phyloP scores from a whole-genome alignment of 2,797 vertebrate species.

The Xenops minutus region DNA sequence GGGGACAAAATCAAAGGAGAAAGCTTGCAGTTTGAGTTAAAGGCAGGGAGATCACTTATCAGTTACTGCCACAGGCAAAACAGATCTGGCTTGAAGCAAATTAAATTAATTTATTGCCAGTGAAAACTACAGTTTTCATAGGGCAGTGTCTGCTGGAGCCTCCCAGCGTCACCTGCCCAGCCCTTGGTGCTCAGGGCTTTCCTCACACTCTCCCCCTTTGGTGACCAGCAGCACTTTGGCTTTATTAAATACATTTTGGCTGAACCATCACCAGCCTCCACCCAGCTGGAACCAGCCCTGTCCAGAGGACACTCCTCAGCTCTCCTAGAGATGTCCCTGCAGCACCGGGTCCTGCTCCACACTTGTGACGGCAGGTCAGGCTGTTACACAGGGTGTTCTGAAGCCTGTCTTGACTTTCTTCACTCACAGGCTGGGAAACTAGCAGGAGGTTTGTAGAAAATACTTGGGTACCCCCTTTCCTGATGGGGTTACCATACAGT shows the following conservation, averaged over 20 bases:
- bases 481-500: background rate
- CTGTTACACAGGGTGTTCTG: fast-evolving
- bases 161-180: too few species aligned
- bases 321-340: background rate
- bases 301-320: background rate
- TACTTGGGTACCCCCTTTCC: background rate
- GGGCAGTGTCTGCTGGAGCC: background rate
- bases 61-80: background rate
- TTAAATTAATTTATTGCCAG: background rate
- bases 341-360: background rate
- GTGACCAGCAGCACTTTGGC: fast-evolving
- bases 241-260: fast-evolving
- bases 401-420: background rate
- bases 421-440: background rate
- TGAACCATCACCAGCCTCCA: too few species aligned
- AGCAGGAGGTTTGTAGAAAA: background rate
- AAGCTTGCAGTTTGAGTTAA: background rate
- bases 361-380: background rate
- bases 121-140: background rate
- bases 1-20: background rate
- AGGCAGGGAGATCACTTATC: background rate
- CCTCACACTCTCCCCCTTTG: fast-evolving
- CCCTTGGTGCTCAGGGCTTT: background rate
- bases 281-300: background rate
- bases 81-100: background rate